Evolutionary conservation across 2,797 vertebrate genomes (phyloP).

Genomic region (Gymnothorax javanicus): DNA sequence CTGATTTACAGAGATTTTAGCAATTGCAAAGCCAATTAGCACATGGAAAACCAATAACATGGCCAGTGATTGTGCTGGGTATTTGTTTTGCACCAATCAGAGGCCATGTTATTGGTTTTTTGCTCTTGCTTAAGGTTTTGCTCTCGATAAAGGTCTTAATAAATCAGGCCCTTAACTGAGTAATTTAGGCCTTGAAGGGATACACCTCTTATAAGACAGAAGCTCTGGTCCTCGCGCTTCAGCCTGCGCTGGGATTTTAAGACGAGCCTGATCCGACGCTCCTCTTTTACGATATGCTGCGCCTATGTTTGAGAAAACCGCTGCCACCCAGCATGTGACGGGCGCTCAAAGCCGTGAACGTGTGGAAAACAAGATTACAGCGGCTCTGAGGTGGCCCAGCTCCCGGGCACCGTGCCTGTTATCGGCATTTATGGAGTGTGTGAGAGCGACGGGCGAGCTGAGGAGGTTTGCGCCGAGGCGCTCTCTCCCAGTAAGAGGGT

Average conservation of each 20-base stretch:
- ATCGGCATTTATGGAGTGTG: background rate
- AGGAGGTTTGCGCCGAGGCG: background rate
- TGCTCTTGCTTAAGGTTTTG: too few species aligned
- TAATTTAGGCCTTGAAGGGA: background rate
- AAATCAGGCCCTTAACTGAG: background rate
- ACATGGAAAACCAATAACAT: too few species aligned
- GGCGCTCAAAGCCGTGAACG: background rate
- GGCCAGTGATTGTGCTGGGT: too few species aligned
- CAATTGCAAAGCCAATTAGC: too few species aligned
- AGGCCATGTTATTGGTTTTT: too few species aligned
- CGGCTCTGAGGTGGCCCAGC: background rate
- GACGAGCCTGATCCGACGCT: background rate
- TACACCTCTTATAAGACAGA: background rate
- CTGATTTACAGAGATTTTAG: too few species aligned
- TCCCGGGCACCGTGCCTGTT: background rate
- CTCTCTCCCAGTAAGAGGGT: background rate
- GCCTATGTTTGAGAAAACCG: background rate
- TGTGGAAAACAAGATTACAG: constrained; percentile 7
- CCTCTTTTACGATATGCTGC: background rate
- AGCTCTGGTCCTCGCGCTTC: background rate
- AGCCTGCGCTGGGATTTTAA: background rate
- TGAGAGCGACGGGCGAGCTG: background rate
- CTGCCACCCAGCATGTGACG: background rate
- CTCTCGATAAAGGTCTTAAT: too few species aligned
- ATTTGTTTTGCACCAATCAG: too few species aligned